phyloP scores from a whole-genome alignment of 2,888 invertebrate genomes.

The Onchidella celtica region DNA sequence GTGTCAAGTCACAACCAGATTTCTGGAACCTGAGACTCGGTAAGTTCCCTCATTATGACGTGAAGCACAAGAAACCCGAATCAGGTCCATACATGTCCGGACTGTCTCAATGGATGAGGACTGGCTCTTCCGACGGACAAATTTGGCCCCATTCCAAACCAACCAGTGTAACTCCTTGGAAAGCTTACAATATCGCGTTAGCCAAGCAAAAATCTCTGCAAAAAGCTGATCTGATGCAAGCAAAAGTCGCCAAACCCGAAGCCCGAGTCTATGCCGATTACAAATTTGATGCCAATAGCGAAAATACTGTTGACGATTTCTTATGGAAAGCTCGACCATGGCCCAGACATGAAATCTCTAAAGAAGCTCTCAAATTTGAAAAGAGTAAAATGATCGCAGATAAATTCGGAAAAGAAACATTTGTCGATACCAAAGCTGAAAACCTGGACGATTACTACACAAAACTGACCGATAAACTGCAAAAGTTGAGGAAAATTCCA shows the following conservation, averaged over 20 bases:
- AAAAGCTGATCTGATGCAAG: background rate
- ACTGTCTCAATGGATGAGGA: background rate
- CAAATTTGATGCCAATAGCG: background rate
- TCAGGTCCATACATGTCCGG: background rate
- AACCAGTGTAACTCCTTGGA: conserved; percentile 32
- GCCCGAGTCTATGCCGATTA: conserved; percentile 10
- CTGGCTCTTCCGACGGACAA: background rate
- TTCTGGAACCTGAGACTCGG: background rate
- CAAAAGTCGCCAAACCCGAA: background rate
- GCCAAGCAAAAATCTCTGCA: background rate
- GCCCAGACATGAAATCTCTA: background rate
- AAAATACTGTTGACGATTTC: background rate
- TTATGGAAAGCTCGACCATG: conserved; percentile 38
- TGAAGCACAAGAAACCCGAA: background rate
- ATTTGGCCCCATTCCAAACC: background rate
- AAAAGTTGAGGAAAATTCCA: background rate
- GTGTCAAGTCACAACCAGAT: background rate
- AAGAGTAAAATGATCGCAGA: background rate
- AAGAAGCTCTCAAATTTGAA: background rate
- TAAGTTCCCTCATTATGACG: background rate
- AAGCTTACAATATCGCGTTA: conserved; percentile 32
- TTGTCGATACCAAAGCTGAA: background rate
- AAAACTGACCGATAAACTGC: background rate
- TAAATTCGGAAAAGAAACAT: background rate
- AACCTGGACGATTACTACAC: background rate